phyloP scores from a whole-genome alignment of 2,113 vertebrate genomes.

The Coregonus clupeaformis region DNA sequence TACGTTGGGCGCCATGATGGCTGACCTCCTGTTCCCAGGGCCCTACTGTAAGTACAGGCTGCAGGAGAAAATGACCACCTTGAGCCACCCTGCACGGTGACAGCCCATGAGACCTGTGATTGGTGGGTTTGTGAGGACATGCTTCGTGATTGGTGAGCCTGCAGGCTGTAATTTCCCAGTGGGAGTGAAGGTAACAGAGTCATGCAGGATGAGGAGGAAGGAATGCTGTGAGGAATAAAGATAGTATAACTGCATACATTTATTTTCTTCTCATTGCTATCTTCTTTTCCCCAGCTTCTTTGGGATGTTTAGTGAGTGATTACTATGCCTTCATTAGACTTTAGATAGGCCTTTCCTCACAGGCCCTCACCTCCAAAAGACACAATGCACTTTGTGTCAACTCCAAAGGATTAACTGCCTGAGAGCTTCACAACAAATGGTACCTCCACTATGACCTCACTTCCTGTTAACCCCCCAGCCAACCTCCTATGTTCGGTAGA shows the following conservation, averaged over 20 bases:
- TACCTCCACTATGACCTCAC: slow-evolving; percentile 13
- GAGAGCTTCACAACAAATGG: slow-evolving; percentile 6
- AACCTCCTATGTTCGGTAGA: slow-evolving; percentile 15
- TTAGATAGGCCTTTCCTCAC: neutral
- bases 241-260: no score
- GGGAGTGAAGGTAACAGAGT: slow-evolving; percentile 61
- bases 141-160: slow-evolving; percentile 58
- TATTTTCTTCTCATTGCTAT: neutral
- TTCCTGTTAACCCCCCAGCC: slow-evolving; percentile 20
- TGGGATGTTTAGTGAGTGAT: neutral
- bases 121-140: slow-evolving; percentile 50
- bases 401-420: slow-evolving; percentile 12
- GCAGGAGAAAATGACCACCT: slow-evolving; percentile 66
- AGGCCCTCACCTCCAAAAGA: neutral
- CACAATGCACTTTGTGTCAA: slow-evolving; percentile 18
- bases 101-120: slow-evolving; percentile 34
- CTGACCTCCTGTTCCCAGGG: slow-evolving; percentile 56
- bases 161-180: slow-evolving; percentile 65
- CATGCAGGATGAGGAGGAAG: slow-evolving; percentile 3
- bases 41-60: slow-evolving; percentile 61
- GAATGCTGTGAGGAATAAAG: slow-evolving; percentile 11
- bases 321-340: slow-evolving; percentile 13
- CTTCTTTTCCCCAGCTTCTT: slow-evolving; percentile 6
- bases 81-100: slow-evolving; percentile 53
- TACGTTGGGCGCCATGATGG: slow-evolving; percentile 47